Percentiles rank a stretch among this genome's conserved stretches.
Conservation (phyloP, 92 coral and sea anemone species). For the Siderastrea siderea region DNA sequence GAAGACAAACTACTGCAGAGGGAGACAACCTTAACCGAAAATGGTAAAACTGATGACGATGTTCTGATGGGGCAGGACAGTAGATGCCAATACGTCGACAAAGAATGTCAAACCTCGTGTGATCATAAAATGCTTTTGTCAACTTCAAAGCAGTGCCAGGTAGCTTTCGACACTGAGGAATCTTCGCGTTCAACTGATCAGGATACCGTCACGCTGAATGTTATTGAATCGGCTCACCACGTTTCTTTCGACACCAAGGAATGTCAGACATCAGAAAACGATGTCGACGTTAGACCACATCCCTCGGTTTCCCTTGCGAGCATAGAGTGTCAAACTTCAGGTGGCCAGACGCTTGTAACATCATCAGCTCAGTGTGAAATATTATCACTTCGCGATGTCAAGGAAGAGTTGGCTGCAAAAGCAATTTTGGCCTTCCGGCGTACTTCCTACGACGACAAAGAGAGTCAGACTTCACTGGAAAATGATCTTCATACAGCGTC, state of each 20-base stretch:
- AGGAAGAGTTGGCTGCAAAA: neutral
- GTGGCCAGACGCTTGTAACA: neutral
- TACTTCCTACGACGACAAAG: conserved; percentile 9
- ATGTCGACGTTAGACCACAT: neutral
- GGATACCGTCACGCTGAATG: neutral
- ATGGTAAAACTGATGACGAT: neutral
- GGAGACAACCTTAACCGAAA: neutral
- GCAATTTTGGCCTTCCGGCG: neutral
- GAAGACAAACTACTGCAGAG: neutral
- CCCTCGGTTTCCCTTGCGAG: neutral
- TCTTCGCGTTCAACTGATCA: neutral
- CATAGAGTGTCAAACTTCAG: conserved; percentile 39
- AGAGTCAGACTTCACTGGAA: conserved; percentile 18
- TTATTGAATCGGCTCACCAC: neutral
- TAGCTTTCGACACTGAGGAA: neutral
- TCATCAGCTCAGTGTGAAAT: conserved; percentile 36
- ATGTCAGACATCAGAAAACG: conserved; percentile 17
- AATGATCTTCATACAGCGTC: neutral
- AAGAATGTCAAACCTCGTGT: neutral
- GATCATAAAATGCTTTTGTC: neutral
- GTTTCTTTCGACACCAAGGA: conserved; percentile 18
- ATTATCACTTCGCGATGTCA: neutral
- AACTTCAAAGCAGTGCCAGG: conserved; percentile 5
- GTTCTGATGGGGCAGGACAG: neutral
- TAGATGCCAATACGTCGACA: neutral